Conservation (phyloP, 64 coral and sea anemone genomes). For the Platygyra sinensis region DNA sequence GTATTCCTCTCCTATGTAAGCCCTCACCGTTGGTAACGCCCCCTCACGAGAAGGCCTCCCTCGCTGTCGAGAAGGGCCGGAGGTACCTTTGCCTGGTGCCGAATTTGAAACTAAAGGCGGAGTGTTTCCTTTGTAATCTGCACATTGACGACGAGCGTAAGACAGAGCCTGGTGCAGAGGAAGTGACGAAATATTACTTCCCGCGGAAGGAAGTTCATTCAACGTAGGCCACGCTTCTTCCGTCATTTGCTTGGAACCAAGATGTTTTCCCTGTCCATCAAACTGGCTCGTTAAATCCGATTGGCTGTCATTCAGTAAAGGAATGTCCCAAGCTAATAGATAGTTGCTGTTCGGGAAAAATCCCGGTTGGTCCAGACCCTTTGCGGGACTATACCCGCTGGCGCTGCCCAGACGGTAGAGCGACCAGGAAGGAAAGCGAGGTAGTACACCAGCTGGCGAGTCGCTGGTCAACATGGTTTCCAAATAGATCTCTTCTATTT, state of each 20-base stretch:
- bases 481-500: constrained; percentile 66
- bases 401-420: constrained; percentile 83
- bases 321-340: constrained; percentile 95
- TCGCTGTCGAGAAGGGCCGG: constrained; percentile 59
- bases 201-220: constrained; percentile 82
- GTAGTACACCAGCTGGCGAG: constrained; percentile 64
- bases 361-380: constrained; percentile 93
- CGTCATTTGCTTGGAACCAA: constrained; percentile 71
- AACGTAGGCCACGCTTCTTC: constrained; percentile 95
- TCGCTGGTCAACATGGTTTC: constrained; percentile 92
- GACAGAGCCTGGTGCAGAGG: constrained; percentile 89
- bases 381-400: constrained; percentile 76
- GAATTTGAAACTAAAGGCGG: constrained; percentile 50
- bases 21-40: constrained; percentile 66
- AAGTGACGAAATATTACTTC: constrained; percentile 68
- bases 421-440: constrained; percentile 93
- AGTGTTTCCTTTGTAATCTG: constrained; percentile 63
- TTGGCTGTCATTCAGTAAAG: constrained; percentile 82
- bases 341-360: constrained; percentile 99
- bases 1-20: constrained; percentile 95
- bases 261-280: constrained; percentile 90
- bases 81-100: constrained; percentile 28
- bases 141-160: constrained; percentile 77
- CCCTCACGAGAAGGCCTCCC: constrained; percentile 72
- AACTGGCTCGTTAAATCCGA: constrained; percentile 82